Conservation (phyloP, 2,113 vertebrate species). For the Chloropsis cyanopogon region DNA sequence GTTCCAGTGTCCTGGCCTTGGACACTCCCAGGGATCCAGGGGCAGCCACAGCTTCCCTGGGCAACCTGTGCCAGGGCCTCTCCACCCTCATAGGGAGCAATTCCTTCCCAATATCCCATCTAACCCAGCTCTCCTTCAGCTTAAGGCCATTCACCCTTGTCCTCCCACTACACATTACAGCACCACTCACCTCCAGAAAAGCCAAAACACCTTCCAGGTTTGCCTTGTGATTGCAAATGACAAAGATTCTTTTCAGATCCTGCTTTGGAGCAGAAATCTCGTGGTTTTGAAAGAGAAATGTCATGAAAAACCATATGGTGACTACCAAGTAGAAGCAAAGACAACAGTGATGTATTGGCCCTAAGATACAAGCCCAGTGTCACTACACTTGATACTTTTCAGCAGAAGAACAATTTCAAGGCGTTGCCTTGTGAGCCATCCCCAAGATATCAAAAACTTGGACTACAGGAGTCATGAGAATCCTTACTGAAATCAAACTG, state of each 20-base stretch:
- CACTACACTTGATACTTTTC: not conserved
- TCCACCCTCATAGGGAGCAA: not conserved
- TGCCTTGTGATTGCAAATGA: not conserved
- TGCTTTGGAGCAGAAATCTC: not conserved
- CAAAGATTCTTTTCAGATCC: not conserved
- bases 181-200: not conserved
- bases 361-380: not conserved
- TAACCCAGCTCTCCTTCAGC: not conserved
- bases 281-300: not conserved
- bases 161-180: not conserved
- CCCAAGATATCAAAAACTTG: not conserved
- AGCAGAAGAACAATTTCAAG: not conserved
- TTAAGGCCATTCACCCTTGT: not conserved
- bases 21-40: not conserved
- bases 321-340: not conserved
- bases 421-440: not conserved
- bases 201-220: not conserved
- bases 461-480: not conserved
- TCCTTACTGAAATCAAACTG: not conserved
- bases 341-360: not conserved
- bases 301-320: not conserved
- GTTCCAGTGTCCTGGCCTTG: not conserved
- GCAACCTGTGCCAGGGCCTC: not conserved
- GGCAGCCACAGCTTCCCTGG: not conserved
- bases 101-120: not conserved